Base-by-base conservation (phyloP, 2,888 invertebrate genomes). In the Ormyrus rosae region DNA sequence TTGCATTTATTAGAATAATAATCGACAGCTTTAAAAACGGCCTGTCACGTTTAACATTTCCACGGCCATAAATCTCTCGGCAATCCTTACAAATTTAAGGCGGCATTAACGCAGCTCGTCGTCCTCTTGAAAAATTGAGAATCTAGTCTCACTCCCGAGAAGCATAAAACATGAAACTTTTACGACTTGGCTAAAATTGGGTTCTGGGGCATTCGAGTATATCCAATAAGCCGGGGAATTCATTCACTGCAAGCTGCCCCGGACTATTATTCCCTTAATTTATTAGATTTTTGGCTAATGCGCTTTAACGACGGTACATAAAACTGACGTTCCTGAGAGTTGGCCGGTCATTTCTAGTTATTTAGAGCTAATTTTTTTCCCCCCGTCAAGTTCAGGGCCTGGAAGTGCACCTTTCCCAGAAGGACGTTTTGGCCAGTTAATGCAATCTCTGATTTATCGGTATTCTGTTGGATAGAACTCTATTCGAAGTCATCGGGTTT, bases 181-280 rank as follows among this genome's bases (percentile, higher is more conserved):
- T 75, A 75, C 60, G 75, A 75, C 67, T 68, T 61, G 60, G 67
- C 68, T 60, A 68, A 75, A 75, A 75, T 75, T 75, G 60, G 75
- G 60, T 75, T 68, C 60, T 68, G 51, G 67, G 75, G 51, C 67
- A 75, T 75, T 75, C 58, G 60, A 11, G 60, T 51, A 75, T 67
- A 75, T 51, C 75, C 51, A 75, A 75, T 68, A 75, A 68, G 65
- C 51, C 6, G 11, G n/a, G n/a, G 13, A 11, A 74, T 74, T 74
- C 50, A 58, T 67, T 65, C 58, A 34, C 34, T 50, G 58, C 48
- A 46, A 50, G 74, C 55, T 50, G 11, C 48, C 55, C 34, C 48
- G 6, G 50, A 51, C 34, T 34, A 74, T 58, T 58, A 51, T 68
- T 45, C 45, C 50, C 60, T 13, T 75, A 75, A 67, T 75, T 75